These are phyloP conservation scores for Drosophila meridionalis DNA, from an alignment of 2,888 invertebrate genomes.

Conservation along the genomic window DNA sequence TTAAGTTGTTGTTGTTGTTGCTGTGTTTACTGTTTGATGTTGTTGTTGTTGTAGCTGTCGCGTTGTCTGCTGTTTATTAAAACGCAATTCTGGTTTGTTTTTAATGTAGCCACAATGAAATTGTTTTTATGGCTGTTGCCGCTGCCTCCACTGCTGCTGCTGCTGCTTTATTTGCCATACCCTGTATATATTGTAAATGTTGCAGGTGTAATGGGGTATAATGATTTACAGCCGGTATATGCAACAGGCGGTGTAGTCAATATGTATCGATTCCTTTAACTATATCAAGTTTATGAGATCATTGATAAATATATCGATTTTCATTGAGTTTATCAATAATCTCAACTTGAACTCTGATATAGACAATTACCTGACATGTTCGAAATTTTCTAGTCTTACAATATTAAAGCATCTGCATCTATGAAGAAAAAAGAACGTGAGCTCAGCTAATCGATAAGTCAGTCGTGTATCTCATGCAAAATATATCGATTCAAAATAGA, in stretches of 20 bases:
- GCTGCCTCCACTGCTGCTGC: constrained; percentile 22
- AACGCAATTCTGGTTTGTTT: constrained; percentile 68
- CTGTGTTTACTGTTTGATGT: constrained; percentile 24
- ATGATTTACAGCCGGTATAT: background rate
- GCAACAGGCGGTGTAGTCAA: background rate
- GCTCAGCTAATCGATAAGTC: too few relatives aligned
- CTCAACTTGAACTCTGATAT: too few relatives aligned
- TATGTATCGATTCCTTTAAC: background rate
- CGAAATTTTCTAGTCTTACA: too few relatives aligned
- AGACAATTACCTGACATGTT: too few relatives aligned
- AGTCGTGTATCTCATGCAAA: too few relatives aligned
- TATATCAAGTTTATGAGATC: background rate
- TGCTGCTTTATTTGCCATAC: background rate
- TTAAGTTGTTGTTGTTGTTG: constrained; percentile 27
- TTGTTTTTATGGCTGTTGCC: constrained; percentile 52
- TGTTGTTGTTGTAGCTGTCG: constrained; percentile 31
- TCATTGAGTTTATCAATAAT: too few relatives aligned
- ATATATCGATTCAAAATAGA: too few relatives aligned
- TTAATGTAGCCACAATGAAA: constrained; percentile 60
- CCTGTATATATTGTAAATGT: background rate
- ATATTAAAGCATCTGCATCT: too few relatives aligned
- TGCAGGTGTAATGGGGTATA: background rate
- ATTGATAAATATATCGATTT: too few relatives aligned
- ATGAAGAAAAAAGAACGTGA: too few relatives aligned
- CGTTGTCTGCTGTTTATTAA: constrained; percentile 66